phyloP scores from a whole-genome alignment of 2,888 invertebrate species.

The Plagodis dolabraria region DNA sequence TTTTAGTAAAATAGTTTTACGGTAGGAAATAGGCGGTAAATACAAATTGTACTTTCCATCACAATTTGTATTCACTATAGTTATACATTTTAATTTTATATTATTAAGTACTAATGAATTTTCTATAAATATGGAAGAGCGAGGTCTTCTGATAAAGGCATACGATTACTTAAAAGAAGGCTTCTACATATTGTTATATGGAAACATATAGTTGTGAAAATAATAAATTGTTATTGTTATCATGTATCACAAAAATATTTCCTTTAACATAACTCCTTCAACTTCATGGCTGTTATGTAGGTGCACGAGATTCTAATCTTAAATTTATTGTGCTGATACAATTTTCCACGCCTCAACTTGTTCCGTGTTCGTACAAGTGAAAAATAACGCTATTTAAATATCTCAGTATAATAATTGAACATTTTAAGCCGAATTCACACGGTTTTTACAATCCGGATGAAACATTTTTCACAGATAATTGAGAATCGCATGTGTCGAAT shows the following conservation, averaged over 20 bases:
- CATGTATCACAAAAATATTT: conserved; percentile 19
- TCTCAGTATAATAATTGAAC: conserved; percentile 31
- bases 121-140: too few relatives aligned
- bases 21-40: not conserved
- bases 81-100: too few relatives aligned
- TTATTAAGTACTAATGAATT: too few relatives aligned
- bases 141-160: too few relatives aligned
- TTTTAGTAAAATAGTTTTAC: not conserved
- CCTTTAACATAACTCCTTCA: conserved; percentile 19
- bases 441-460: conserved; percentile 30
- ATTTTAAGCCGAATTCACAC: conserved; percentile 33
- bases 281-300: conserved; percentile 25
- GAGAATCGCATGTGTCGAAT: conserved; percentile 32
- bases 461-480: conserved; percentile 29
- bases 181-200: too few relatives aligned
- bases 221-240: too few relatives aligned
- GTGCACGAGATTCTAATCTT: conserved; percentile 32
- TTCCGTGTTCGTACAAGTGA: conserved; percentile 47
- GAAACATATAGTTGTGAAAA: too few relatives aligned
- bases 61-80: too few relatives aligned
- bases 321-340: conserved; percentile 40
- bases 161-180: too few relatives aligned
- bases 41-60: conserved; percentile 8
- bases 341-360: conserved; percentile 43
- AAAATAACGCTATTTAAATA: conserved; percentile 29